Conservation (phyloP, 2,113 vertebrate genomes). For the Dipodomys merriami region DNA sequence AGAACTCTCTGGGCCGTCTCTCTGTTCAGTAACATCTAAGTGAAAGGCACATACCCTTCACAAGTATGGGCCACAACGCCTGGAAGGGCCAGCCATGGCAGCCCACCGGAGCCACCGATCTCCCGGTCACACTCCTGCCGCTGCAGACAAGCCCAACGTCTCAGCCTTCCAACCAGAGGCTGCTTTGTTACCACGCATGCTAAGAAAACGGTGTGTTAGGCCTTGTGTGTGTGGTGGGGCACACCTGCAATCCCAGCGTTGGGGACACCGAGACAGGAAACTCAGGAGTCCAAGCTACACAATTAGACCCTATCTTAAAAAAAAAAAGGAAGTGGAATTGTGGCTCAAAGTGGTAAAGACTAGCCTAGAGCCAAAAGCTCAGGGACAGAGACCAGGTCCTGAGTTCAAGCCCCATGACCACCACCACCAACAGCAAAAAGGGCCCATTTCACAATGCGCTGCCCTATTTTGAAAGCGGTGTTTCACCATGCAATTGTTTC, state of each 20-base stretch:
- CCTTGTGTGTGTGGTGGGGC: background rate
- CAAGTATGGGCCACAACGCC: background rate
- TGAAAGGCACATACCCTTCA: background rate
- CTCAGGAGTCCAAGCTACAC: no score
- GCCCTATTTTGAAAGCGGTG: background rate
- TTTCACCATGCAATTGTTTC: background rate
- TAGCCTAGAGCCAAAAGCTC: no score
- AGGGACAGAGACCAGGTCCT: no score
- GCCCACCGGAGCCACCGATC: background rate
- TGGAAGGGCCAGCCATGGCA: fast-evolving
- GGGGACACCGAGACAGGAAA: no score
- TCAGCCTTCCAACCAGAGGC: background rate
- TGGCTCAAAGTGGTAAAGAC: no score
- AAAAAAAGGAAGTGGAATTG: no score
- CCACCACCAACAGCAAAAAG: background rate
- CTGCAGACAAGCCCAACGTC: background rate
- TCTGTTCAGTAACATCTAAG: background rate
- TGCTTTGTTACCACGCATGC: fast-evolving
- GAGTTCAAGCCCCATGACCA: no score
- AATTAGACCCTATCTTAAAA: no score
- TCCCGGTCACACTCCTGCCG: background rate
- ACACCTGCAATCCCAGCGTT: no score
- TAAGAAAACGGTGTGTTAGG: background rate
- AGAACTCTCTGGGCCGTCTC: background rate
- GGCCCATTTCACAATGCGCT: background rate